A percentile compares a stretch with the other conserved stretches of the same genome.
These are phyloP conservation scores for Pipa parva DNA, from an alignment of 2,113 vertebrate species.

Conservation along the genomic window DNA sequence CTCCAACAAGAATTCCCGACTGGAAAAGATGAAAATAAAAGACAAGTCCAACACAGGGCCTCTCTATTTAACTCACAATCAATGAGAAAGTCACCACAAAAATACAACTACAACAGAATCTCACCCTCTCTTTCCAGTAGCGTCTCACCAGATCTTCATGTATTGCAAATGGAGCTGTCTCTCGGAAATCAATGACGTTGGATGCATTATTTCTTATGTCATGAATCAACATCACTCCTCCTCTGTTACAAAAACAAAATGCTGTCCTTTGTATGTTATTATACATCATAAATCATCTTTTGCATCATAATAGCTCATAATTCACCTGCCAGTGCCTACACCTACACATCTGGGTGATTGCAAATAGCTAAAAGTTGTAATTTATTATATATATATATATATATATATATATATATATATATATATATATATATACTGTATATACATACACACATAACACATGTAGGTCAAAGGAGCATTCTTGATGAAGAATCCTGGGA, in stretches of 20 bases:
- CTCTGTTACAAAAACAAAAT: conserved; percentile 60
- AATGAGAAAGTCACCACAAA: background rate
- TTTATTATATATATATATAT: too few relatives aligned
- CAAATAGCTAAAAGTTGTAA: too few relatives aligned
- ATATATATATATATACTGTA: too few relatives aligned
- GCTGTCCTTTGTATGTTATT: too few relatives aligned
- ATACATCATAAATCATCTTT: too few relatives aligned
- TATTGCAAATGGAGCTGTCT: conserved; percentile 81
- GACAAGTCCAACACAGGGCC: background rate
- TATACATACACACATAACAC: too few relatives aligned
- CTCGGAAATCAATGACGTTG: conserved; percentile 87
- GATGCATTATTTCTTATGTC: conserved; percentile 88
- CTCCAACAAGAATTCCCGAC: conserved; percentile 85
- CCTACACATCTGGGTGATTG: accelerated
- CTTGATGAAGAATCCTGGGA: too few relatives aligned
- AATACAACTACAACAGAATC: conserved; percentile 22
- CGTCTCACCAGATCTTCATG: conserved; percentile 67
- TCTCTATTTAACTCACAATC: background rate
- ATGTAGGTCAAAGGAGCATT: too few relatives aligned
- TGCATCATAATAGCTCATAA: too few relatives aligned
- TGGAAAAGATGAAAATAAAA: conserved; percentile 52
- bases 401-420: too few relatives aligned
- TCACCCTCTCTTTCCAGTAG: conserved; percentile 72
- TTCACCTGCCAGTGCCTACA: too few relatives aligned
- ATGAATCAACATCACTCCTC: conserved; percentile 94